Evolutionary conservation across 2,888 invertebrate species (phyloP).

Genomic region (Scaptodrosophila latifasciaeformis): DNA sequence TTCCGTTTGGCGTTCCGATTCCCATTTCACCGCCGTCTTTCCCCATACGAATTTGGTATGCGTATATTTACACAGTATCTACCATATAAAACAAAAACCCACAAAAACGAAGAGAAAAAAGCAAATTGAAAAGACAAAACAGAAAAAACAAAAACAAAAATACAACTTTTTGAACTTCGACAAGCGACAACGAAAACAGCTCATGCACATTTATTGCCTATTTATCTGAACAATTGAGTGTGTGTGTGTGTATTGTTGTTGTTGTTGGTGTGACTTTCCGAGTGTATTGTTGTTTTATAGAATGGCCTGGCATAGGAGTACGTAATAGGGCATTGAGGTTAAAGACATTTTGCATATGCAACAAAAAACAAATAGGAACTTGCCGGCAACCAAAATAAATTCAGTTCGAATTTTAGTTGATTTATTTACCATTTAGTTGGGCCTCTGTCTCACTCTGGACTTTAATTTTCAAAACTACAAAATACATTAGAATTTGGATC

Average conservation of each 20-base stretch:
- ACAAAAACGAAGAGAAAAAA: slow-evolving; percentile 11
- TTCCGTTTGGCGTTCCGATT: too few relatives aligned
- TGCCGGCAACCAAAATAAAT: too few relatives aligned
- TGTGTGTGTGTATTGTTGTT: slow-evolving; percentile 12
- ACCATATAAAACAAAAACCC: slow-evolving; percentile 16
- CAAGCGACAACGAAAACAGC: slow-evolving; percentile 29
- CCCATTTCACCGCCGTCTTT: neutral
- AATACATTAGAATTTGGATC: too few relatives aligned
- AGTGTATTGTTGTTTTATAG: too few relatives aligned
- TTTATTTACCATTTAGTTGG: too few relatives aligned
- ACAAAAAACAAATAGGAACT: too few relatives aligned
- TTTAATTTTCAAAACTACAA: too few relatives aligned
- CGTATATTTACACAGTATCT: slow-evolving; percentile 30
- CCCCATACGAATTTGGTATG: too few relatives aligned
- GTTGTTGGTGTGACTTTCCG: neutral
- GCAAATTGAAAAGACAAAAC: slow-evolving; percentile 15
- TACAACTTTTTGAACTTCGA: slow-evolving; percentile 32
- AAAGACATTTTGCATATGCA: slow-evolving; percentile 30
- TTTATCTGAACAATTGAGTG: slow-evolving; percentile 47
- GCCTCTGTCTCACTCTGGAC: too few relatives aligned
- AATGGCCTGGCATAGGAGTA: too few relatives aligned
- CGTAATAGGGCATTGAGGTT: slow-evolving; percentile 22
- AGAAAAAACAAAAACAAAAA: slow-evolving; percentile 11
- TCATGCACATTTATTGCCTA: slow-evolving; percentile 60
- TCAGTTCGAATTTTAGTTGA: too few relatives aligned